These are phyloP conservation scores for Trachurus trachurus DNA, from an alignment of 2,797 vertebrate species.

Conservation along the genomic window DNA sequence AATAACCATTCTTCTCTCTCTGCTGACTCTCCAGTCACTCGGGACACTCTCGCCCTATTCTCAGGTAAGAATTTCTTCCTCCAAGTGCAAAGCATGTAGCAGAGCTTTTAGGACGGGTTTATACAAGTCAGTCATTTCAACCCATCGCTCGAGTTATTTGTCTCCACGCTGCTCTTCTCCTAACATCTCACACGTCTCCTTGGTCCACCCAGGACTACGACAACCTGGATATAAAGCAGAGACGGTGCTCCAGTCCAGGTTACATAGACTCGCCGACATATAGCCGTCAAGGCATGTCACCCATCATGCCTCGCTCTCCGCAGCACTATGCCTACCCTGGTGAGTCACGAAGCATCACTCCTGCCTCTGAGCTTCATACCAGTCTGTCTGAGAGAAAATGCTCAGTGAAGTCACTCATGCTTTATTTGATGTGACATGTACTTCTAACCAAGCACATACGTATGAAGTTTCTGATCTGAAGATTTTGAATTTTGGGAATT, in stretches of 20 bases:
- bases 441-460: not conserved
- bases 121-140: slow-evolving; percentile 23
- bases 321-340: slow-evolving; percentile 94
- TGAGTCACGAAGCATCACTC: slow-evolving; percentile 76
- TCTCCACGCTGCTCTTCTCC: slow-evolving; percentile 1
- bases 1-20: slow-evolving; percentile 50
- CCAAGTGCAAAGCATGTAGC: not conserved
- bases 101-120: slow-evolving; percentile 20
- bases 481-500: not conserved
- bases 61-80: slow-evolving; percentile 87
- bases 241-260: slow-evolving; percentile 92
- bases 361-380: not conserved
- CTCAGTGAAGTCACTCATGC: slow-evolving; percentile 44
- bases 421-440: not conserved
- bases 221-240: slow-evolving; percentile 91
- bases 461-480: not conserved
- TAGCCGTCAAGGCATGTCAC: slow-evolving; percentile 93
- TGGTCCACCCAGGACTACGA: slow-evolving; percentile 89
- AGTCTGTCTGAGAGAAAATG: not conserved
- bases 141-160: slow-evolving; percentile 30
- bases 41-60: slow-evolving; percentile 94
- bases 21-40: slow-evolving; percentile 87
- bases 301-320: slow-evolving; percentile 92
- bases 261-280: slow-evolving; percentile 93
- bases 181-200: not conserved